Evolutionary conservation across 2,797 vertebrate genomes (phyloP).

Genomic region (Mormyrus hasselquistii): DNA sequence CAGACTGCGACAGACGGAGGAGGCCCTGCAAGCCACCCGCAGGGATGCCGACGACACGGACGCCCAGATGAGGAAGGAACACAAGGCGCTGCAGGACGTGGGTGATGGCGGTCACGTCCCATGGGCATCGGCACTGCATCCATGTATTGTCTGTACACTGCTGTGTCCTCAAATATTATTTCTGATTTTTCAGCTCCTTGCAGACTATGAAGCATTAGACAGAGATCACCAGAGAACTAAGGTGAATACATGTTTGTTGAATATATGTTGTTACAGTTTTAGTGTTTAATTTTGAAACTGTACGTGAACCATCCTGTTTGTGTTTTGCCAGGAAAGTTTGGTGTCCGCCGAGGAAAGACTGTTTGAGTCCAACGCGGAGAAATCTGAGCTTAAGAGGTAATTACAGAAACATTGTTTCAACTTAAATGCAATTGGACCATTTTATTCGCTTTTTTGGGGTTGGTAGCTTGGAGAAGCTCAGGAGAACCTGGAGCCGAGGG

Average conservation of each 20-base stretch:
- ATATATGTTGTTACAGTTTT: constrained; percentile 13
- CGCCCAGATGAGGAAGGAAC: constrained; percentile 71
- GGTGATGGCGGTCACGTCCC: constrained; percentile 42
- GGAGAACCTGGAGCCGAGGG: not conserved
- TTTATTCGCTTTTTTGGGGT: not conserved
- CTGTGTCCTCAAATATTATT: not conserved
- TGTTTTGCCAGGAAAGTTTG: constrained; percentile 70
- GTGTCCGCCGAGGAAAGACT: constrained; percentile 80
- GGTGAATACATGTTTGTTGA: constrained; percentile 50
- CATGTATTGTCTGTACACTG: not conserved
- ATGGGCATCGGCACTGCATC: not conserved
- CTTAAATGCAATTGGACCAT: not conserved
- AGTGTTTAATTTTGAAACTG: not conserved
- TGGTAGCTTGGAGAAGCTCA: not conserved
- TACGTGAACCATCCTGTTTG: constrained; percentile 13
- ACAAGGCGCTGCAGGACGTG: constrained; percentile 89
- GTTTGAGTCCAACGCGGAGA: constrained; percentile 73
- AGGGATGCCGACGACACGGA: constrained; percentile 77
- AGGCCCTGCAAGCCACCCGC: constrained; percentile 66
- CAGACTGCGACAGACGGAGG: constrained; percentile 72
- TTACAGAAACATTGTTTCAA: not conserved
- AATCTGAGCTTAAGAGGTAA: constrained; percentile 89
- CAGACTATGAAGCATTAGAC: constrained; percentile 78
- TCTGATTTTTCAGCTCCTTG: constrained; percentile 65
- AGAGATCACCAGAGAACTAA: constrained; percentile 81